phyloP scores from a whole-genome alignment of 1,140 invertebrate species.

The Cylas formicarius region DNA sequence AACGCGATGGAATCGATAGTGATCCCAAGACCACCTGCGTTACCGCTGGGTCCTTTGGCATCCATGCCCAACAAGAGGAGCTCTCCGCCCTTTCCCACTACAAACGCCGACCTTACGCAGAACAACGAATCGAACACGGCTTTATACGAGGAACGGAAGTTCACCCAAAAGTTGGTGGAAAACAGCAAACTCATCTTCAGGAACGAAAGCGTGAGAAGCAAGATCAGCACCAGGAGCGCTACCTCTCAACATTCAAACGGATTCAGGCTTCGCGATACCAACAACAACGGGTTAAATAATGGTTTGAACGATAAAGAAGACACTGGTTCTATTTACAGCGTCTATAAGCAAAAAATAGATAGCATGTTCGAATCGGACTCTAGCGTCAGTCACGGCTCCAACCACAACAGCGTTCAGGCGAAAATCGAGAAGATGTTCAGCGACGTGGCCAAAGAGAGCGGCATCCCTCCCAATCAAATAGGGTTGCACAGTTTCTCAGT shows the following conservation, averaged over 20 bases:
- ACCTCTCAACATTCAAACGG: slow-evolving; percentile 14
- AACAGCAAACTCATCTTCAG: slow-evolving; percentile 11
- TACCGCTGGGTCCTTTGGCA: slow-evolving; percentile 12
- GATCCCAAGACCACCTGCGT: slow-evolving; percentile 21
- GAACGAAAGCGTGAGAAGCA: slow-evolving; percentile 19
- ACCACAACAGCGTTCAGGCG: slow-evolving; percentile 71
- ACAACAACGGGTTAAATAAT: slow-evolving; percentile 8
- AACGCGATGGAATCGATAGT: slow-evolving; percentile 20
- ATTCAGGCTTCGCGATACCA: slow-evolving; percentile 15
- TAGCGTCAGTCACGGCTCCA: slow-evolving; percentile 32
- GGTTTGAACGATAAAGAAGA: slow-evolving; percentile 44
- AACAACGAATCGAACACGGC: background rate
- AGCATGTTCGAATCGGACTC: slow-evolving; percentile 70
- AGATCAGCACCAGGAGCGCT: slow-evolving; percentile 15
- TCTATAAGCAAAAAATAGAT: slow-evolving; percentile 75
- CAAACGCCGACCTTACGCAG: background rate
- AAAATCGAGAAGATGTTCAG: slow-evolving; percentile 80
- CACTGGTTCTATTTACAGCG: slow-evolving; percentile 50
- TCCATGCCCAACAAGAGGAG: slow-evolving; percentile 8
- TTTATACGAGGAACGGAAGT: slow-evolving; percentile 10
- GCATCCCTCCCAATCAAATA: slow-evolving; percentile 41
- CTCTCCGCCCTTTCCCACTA: slow-evolving; percentile 11
- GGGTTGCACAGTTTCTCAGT: slow-evolving; percentile 59
- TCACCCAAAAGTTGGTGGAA: slow-evolving; percentile 14
- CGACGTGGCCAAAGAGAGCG: slow-evolving; percentile 63